Base-by-base conservation (phyloP, 2,113 vertebrate species). In the Tenrec ecaudatus region DNA sequence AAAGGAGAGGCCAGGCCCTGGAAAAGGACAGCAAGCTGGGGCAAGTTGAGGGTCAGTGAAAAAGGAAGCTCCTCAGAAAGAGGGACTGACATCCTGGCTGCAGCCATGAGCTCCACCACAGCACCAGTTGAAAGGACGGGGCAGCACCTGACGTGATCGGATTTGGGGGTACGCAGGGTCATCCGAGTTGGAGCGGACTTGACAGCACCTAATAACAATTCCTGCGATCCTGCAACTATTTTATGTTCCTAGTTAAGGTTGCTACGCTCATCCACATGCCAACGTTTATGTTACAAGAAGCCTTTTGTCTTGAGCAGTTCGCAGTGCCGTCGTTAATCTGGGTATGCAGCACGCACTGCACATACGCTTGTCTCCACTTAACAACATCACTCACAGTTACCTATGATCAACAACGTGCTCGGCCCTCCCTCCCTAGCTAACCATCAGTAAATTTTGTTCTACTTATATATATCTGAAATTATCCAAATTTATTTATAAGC, bases 401-500 rank as follows among this genome's bases (percentile, higher is more conserved):
- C 69, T 36, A 20, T 6, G 6, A 36, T 71, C 69, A 8, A 69
- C 14, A 69, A 9, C 14, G 5, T n/a, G 31, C 68, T n/a, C 17
- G 31, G 29, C n/a, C 33, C 33, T 73, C 33, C 19, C 36, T 8
- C 1, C 3, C n/a, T 36, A 20, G 71, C 5, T 22, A 73, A 33
- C 11, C n/a, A 71, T n/a, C 69, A 71, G 6, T n/a, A 6, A 71
- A 73, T 33, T 22, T 20, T 10, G 19, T 19, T 73, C 71, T 73
- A n/a, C 36, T 71, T 33, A 36, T 36, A 20, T 36, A 22, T 36
- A 33, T 73, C 71, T 36, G 25, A 77, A 66, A 75, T 10, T 31
- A 29, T 60, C 4, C 0, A 12, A 53, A 89, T 92, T 92, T 76
- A 82, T 87, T 64, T 87, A 29, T 33, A 53, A 94, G 82, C 88